Conservation (phyloP, 2,113 vertebrate species). For the Elephas maximus region DNA sequence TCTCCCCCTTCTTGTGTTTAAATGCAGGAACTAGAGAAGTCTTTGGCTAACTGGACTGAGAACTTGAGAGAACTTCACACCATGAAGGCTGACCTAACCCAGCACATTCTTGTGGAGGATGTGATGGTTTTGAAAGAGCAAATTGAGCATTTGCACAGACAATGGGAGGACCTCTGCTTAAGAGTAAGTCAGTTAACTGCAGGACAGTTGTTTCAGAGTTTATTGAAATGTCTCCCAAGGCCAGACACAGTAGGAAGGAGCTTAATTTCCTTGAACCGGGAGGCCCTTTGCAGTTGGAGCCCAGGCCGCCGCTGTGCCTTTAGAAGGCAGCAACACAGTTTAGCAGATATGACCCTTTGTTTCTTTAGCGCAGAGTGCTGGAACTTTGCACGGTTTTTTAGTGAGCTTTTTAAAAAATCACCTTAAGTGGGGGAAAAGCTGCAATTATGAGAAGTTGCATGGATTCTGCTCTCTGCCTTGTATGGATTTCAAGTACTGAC, state of each 20-base stretch:
- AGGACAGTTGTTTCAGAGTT: background rate
- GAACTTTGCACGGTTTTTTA: conserved; percentile 35
- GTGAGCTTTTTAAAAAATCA: conserved; percentile 31
- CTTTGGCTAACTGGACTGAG: conserved; percentile 92
- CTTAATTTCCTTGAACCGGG: background rate
- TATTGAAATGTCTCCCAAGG: conserved; percentile 35
- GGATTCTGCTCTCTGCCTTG: background rate
- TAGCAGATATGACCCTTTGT: conserved; percentile 70
- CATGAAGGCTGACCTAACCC: conserved; percentile 92
- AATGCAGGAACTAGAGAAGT: conserved; percentile 95
- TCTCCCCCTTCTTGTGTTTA: conserved; percentile 80
- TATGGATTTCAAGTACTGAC: background rate
- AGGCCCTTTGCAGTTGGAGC: background rate
- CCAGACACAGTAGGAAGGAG: conserved; percentile 16
- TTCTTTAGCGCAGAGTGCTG: background rate
- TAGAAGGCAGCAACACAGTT: background rate
- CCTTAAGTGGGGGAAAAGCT: background rate
- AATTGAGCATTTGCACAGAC: conserved; percentile 92
- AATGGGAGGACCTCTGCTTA: conserved; percentile 91
- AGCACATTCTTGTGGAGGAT: conserved; percentile 92
- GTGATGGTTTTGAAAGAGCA: conserved; percentile 92
- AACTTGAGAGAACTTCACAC: conserved; percentile 91
- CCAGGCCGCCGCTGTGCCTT: background rate
- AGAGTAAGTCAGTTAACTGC: conserved; percentile 84
- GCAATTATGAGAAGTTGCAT: background rate